Evolutionary conservation across 2,797 vertebrate genomes (phyloP).

Genomic region (Rhinella marina): DNA sequence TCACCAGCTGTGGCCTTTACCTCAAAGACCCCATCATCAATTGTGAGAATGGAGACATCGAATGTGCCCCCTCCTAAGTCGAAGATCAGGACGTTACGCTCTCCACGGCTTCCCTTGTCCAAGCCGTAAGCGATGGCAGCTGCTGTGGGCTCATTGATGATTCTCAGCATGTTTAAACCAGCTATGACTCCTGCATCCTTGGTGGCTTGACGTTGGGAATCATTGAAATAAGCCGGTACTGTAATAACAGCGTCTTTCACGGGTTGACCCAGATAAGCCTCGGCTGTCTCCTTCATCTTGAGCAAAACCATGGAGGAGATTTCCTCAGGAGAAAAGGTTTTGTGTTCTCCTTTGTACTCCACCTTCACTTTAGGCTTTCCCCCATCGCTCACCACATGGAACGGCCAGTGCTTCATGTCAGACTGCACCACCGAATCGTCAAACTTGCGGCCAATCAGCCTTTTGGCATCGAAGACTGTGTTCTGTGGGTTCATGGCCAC

Average conservation of each 20-base stretch:
- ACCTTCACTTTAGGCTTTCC: constrained; percentile 69
- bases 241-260: constrained; percentile 9
- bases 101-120: background rate
- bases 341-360: constrained; percentile 87
- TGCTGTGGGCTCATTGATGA: constrained; percentile 56
- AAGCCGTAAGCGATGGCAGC: constrained; percentile 56
- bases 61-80: constrained; percentile 59
- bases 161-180: constrained; percentile 60
- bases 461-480: constrained; percentile 91
- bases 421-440: constrained; percentile 86
- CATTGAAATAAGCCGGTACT: constrained; percentile 87
- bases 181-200: constrained; percentile 61
- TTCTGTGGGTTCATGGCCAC: constrained; percentile 90
- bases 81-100: constrained; percentile 62
- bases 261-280: background rate
- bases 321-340: constrained; percentile 87
- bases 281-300: constrained; percentile 88
- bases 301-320: constrained; percentile 91
- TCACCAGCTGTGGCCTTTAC: constrained; percentile 62
- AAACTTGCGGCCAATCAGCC: constrained; percentile 87
- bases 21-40: constrained; percentile 33
- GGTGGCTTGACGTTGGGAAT: constrained; percentile 74
- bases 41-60: constrained; percentile 23
- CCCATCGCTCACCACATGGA: constrained; percentile 66
- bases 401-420: constrained; percentile 93